These are phyloP conservation scores for Pseudobourletiella spinata DNA, from an alignment of 1,140 invertebrate genomes.

Conservation along the genomic window DNA sequence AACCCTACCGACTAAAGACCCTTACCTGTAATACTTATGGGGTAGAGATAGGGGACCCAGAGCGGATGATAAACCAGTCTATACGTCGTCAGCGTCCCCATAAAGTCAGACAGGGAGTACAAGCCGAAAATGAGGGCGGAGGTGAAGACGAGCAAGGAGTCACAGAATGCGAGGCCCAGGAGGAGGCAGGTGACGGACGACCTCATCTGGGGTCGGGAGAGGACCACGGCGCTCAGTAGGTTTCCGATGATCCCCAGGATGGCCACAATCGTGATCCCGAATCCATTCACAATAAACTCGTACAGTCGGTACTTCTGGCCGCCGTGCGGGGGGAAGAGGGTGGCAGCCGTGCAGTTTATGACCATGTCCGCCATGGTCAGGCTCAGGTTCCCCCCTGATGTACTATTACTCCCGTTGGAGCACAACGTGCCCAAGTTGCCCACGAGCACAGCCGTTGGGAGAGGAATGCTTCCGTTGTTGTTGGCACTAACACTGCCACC, in stretches of 20 bases:
- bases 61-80: constrained; percentile 28
- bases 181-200: constrained; percentile 89
- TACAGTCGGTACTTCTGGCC: background rate
- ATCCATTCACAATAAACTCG: constrained; percentile 73
- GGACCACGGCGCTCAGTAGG: constrained; percentile 76
- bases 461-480: no score
- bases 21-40: constrained; percentile 33
- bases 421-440: no score
- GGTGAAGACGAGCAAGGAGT: constrained; percentile 76
- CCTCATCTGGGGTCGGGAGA: constrained; percentile 65
- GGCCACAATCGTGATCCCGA: constrained; percentile 71
- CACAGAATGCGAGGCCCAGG: constrained; percentile 80
- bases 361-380: background rate
- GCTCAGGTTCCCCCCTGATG: no score
- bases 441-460: no score
- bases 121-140: constrained; percentile 80
- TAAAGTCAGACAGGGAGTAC: constrained; percentile 71
- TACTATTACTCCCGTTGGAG: no score
- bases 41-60: constrained; percentile 31
- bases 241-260: constrained; percentile 80
- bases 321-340: background rate
- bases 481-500: no score
- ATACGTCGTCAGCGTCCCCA: constrained; percentile 41
- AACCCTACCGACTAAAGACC: no score
- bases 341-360: background rate